Percentiles rank a stretch among this genome's conserved stretches.
phyloP scores from a whole-genome alignment of 2,797 vertebrate genomes.

The Hirundo rustica region DNA sequence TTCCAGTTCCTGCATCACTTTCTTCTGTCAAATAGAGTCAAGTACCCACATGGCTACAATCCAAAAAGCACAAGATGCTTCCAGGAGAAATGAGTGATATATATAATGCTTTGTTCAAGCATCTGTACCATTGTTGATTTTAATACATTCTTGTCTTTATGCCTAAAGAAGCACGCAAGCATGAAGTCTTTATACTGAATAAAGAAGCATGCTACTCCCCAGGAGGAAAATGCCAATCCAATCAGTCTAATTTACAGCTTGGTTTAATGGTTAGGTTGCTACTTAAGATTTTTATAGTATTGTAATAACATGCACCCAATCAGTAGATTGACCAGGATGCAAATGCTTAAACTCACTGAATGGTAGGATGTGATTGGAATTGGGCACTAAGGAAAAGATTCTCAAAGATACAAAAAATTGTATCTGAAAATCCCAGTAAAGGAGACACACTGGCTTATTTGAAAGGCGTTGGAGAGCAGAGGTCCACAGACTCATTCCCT shows the following conservation, averaged over 20 bases:
- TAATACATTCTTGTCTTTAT: background rate
- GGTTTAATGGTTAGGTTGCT: background rate
- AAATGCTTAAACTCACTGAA: background rate
- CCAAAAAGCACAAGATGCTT: constrained; percentile 8
- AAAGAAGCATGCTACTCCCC: background rate
- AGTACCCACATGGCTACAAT: constrained; percentile 3
- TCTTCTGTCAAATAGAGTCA: constrained; percentile 10
- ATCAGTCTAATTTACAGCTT: background rate
- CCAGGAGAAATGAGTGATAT: constrained; percentile 24
- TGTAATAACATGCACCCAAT: background rate
- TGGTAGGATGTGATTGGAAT: background rate
- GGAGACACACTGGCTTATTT: background rate
- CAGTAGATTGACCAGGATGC: background rate
- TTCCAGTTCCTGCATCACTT: constrained; percentile 1
- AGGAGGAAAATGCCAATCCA: background rate
- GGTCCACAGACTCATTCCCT: background rate
- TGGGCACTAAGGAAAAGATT: background rate
- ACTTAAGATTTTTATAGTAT: background rate
- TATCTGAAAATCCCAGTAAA: background rate
- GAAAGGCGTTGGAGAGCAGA: background rate
- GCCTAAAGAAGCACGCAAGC: background rate
- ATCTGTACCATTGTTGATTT: background rate
- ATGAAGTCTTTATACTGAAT: background rate
- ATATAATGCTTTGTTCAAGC: background rate
- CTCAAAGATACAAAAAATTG: background rate